A percentile compares a stretch with the other conserved stretches of the same genome.
phyloP scores from a whole-genome alignment of 2,797 vertebrate genomes.

The Chanos chanos region DNA sequence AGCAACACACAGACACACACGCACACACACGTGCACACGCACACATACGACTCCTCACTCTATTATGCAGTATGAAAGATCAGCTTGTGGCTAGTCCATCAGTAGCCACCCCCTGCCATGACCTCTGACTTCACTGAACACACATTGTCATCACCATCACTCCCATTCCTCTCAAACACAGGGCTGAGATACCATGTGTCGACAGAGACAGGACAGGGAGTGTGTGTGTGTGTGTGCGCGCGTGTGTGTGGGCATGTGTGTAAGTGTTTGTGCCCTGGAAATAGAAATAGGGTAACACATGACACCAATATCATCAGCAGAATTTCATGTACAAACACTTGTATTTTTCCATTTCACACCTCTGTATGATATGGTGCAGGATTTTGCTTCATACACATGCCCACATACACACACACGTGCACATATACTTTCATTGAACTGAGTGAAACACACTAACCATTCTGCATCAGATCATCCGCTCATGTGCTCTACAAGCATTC shows the following conservation, averaged over 20 bases:
- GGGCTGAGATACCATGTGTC: conserved; percentile 49
- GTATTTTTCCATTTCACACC: conserved; percentile 26
- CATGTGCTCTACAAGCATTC: no score
- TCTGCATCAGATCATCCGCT: no score
- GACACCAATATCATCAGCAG: conserved; percentile 14
- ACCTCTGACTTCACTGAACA: conserved; percentile 70
- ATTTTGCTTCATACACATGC: no score
- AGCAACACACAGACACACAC: neutral
- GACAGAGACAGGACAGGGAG: conserved; percentile 35
- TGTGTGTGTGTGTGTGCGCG: conserved; percentile 21
- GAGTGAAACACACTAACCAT: no score
- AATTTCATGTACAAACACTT: conserved; percentile 20
- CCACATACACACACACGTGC: neutral
- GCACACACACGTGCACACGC: conserved; percentile 5
- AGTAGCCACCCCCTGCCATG: conserved; percentile 40
- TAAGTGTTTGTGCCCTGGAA: no score
- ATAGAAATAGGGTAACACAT: conserved; percentile 3
- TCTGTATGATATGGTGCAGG: no score
- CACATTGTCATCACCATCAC: conserved; percentile 69
- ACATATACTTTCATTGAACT: no score
- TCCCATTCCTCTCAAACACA: conserved; percentile 65
- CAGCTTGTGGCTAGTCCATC: conserved; percentile 60
- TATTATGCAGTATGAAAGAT: conserved; percentile 58
- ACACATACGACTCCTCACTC: conserved; percentile 42
- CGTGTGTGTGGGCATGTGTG: conserved; percentile 5